Conservation (phyloP, 2,888 invertebrate species). For the Melanotus villosus region DNA sequence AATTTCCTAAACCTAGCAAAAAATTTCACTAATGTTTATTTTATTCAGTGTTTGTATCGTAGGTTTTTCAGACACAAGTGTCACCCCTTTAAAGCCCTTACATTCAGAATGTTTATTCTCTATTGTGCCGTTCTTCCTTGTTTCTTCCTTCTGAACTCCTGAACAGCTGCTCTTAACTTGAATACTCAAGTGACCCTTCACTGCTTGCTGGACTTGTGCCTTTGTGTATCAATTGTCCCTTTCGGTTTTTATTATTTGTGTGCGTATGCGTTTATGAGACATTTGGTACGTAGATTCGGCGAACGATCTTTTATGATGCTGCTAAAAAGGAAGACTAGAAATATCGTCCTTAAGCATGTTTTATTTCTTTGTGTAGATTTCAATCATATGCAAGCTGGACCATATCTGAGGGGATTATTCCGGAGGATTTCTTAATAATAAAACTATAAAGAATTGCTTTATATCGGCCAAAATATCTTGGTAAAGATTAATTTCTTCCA, state of each 20-base stretch:
- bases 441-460: too few species aligned
- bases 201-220: slow-evolving; percentile 19
- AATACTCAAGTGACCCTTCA: slow-evolving; percentile 35
- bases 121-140: slow-evolving; percentile 30
- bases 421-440: too few species aligned
- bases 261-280: slow-evolving; percentile 4
- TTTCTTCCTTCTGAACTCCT: slow-evolving; percentile 22
- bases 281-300: background rate
- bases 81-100: slow-evolving; percentile 20
- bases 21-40: slow-evolving; percentile 17
- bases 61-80: slow-evolving; percentile 1
- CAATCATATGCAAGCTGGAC: too few species aligned
- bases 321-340: background rate
- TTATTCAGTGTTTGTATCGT: slow-evolving; percentile 10
- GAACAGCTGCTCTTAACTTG: slow-evolving; percentile 34
- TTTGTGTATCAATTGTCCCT: slow-evolving; percentile 29
- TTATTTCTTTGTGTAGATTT: too few species aligned
- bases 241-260: slow-evolving; percentile 30
- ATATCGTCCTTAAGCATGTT: too few species aligned
- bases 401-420: too few species aligned
- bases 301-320: background rate
- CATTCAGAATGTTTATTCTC: slow-evolving; percentile 28
- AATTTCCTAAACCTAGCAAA: too few species aligned
- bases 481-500: too few species aligned
- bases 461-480: too few species aligned